Base-by-base conservation (phyloP, 2,888 invertebrate species). In the Dasysyrphus albostriatus region DNA sequence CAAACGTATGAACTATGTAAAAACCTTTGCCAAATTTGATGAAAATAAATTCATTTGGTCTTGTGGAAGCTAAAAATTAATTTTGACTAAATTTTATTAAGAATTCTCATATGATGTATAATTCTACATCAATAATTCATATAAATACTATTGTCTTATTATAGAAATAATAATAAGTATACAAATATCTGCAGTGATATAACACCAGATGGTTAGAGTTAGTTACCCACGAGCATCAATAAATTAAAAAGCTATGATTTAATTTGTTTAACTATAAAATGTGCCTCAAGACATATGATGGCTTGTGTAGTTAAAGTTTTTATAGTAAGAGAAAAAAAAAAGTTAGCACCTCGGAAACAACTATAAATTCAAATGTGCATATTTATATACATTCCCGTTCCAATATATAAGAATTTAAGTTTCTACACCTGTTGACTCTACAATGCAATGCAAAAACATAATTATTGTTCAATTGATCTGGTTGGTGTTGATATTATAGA, bases 351-450 rank as follows among this genome's bases (percentile, higher is more conserved):
- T 16, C 9, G 9, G n/a, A 16, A 16, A 58, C 5, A 58, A 19
- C 16, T 16, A 34, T 32, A 34, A 56, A 56, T 24, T n/a, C 1
- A 56, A 16, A 16, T 56, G 34, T 56, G 56, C 56, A 56, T 32
- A 56, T 56, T 56, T 56, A 16, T 7, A 34, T 7, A 54, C 34
- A 58, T 37, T 58, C 58, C 34, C 58, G 34, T 34, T 58, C 16
- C 5, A 10, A 19, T 44, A 58, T 58, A 16, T 9, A 56, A 56
- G 12, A 58, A 34, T 58, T 34, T 16, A 58, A 58, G n/a, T 58
- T 58, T 10, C 32, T 58, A 58, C 58, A 58, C 58, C 58, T 58
- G 58, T 58, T 56, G 32, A 56, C 32, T 54, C 2, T 32, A 56
- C 4, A 56, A 34, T 58, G 58, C 4, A 56, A 34, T 58, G 58